Evolutionary conservation across 2,113 vertebrate species (phyloP).

Genomic region (Syngnathoides biaculeatus): DNA sequence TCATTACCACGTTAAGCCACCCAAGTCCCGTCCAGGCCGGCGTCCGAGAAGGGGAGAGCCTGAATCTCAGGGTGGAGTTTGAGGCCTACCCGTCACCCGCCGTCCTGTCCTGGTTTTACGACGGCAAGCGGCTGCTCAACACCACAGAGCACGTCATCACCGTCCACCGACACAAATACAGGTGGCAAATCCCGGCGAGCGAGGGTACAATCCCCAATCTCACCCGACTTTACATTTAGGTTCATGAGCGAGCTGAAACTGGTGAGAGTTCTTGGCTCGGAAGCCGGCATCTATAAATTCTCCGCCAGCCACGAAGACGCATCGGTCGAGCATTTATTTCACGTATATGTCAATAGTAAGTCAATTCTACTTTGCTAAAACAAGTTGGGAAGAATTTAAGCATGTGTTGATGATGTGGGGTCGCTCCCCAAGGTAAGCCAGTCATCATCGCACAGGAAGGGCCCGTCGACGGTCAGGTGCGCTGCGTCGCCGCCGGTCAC

Average conservation of each 20-base stretch:
- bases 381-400: not conserved
- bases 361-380: conserved; percentile 10
- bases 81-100: conserved; percentile 83
- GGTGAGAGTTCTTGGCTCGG: conserved; percentile 85
- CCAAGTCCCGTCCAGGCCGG: conserved; percentile 74
- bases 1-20: conserved; percentile 76
- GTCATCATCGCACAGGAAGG: conserved; percentile 84
- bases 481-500: conserved; percentile 85
- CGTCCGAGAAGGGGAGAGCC: conserved; percentile 86
- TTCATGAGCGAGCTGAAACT: conserved; percentile 85
- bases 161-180: conserved; percentile 76
- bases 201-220: not conserved
- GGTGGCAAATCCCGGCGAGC: conserved; percentile 65
- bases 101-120: conserved; percentile 80
- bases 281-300: conserved; percentile 90
- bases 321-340: conserved; percentile 78
- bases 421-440: conserved; percentile 80
- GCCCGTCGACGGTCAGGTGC: conserved; percentile 83
- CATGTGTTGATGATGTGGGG: not conserved
- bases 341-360: conserved; percentile 91
- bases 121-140: conserved; percentile 79
- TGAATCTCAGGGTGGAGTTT: conserved; percentile 82
- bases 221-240: conserved; percentile 61
- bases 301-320: conserved; percentile 82
- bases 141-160: conserved; percentile 86